phyloP scores from a whole-genome alignment of 2,113 vertebrate genomes.

The Hippocampus comes region DNA sequence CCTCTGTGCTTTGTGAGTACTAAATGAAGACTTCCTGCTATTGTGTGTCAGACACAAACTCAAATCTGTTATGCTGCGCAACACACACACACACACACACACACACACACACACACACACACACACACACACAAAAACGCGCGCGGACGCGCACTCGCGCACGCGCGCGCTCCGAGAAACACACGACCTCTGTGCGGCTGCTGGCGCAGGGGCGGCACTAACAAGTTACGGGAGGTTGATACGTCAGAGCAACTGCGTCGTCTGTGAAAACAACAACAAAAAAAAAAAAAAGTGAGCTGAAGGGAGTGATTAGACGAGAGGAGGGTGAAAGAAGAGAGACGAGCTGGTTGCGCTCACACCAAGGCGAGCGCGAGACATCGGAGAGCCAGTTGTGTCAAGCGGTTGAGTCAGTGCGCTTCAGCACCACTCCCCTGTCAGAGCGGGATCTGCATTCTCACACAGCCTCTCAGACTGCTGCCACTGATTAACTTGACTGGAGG shows the following conservation, averaged over 20 bases:
- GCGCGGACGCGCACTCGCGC: neutral
- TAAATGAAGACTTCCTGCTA: constrained; percentile 68
- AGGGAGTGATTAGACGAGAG: constrained; percentile 34
- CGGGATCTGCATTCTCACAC: constrained; percentile 46
- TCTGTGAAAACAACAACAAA: neutral
- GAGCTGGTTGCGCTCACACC: constrained; percentile 42
- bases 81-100: constrained; percentile 3
- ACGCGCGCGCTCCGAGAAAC: constrained; percentile 4
- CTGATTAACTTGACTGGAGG: constrained; percentile 32
- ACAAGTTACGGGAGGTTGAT: constrained; percentile 54
- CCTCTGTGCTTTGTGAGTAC: constrained; percentile 47
- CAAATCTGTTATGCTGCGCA: constrained; percentile 38
- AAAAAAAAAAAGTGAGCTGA: constrained; percentile 14
- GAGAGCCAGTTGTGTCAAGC: constrained; percentile 44
- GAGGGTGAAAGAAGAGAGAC: constrained; percentile 23
- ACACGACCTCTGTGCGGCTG: constrained; percentile 33
- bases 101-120: neutral
- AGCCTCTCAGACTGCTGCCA: constrained; percentile 22
- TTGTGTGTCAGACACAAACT: constrained; percentile 58
- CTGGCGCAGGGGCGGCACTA: constrained; percentile 45
- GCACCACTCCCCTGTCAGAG: constrained; percentile 58
- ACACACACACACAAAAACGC: neutral
- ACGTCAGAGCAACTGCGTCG: constrained; percentile 55
- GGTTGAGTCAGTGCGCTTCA: constrained; percentile 38
- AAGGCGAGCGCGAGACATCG: constrained; percentile 57